A percentile compares a stretch with the other conserved stretches of the same genome.
These are phyloP conservation scores for Amblyraja radiata DNA, from an alignment of 2,797 vertebrate genomes.

Conservation along the genomic window DNA sequence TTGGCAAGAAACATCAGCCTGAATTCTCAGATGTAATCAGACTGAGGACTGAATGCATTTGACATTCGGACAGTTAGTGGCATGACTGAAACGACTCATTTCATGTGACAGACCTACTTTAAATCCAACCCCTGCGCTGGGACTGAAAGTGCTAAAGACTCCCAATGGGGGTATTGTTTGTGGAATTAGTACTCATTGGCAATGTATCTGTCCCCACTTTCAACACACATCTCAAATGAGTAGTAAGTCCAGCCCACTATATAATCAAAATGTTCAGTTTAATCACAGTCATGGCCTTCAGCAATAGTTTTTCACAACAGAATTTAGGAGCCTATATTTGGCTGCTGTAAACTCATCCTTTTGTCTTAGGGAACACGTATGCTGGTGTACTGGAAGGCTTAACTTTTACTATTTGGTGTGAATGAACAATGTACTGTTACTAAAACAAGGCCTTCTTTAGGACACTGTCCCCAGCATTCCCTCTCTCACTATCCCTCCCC, in stretches of 20 bases:
- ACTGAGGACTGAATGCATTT: background rate
- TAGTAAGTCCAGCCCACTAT: background rate
- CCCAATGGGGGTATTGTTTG: background rate
- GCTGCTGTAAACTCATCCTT: too few relatives aligned
- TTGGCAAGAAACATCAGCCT: background rate
- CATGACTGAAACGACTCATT: background rate
- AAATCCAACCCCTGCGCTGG: background rate
- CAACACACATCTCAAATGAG: background rate
- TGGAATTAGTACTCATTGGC: background rate
- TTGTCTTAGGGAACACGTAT: background rate
- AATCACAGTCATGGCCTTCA: background rate
- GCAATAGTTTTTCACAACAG: background rate
- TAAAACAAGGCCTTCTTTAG: too few relatives aligned
- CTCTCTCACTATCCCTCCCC: too few relatives aligned
- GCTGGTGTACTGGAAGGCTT: background rate
- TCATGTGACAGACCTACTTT: background rate
- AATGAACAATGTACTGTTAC: background rate
- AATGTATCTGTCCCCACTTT: background rate
- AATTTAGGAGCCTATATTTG: background rate
- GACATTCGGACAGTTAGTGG: background rate
- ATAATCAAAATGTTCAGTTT: background rate
- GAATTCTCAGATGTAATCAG: background rate
- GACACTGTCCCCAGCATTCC: too few relatives aligned
- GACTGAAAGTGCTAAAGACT: background rate
- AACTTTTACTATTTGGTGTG: background rate